These are phyloP conservation scores for Eupithecia centaureata DNA, from an alignment of 2,888 invertebrate genomes.

Conservation along the genomic window DNA sequence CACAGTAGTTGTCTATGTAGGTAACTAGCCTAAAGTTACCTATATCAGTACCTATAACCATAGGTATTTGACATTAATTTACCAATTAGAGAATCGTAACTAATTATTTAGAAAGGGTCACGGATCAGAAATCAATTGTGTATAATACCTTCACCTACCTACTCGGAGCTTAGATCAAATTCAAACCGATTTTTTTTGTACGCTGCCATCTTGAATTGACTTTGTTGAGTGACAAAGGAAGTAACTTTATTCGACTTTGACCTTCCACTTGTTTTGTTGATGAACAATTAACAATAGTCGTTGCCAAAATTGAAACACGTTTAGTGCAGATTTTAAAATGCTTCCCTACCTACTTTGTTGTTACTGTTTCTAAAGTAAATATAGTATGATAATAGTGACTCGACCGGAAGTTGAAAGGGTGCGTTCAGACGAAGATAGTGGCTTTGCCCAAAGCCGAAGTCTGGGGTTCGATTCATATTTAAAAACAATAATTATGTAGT, in stretches of 20 bases:
- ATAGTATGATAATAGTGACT: neutral
- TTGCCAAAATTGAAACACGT: constrained; percentile 36
- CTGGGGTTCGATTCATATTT: neutral
- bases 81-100: neutral
- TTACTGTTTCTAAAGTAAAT: neutral
- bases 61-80: neutral
- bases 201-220: constrained; percentile 45
- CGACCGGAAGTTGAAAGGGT: constrained; percentile 7
- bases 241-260: constrained; percentile 42
- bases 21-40: neutral
- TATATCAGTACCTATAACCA: no score
- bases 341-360: neutral
- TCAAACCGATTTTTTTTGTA: neutral
- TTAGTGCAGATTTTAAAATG: constrained; percentile 9
- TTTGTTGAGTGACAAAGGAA: neutral
- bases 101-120: neutral
- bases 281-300: constrained; percentile 40
- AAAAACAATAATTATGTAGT: no score
- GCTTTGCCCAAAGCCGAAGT: neutral
- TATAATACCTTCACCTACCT: neutral
- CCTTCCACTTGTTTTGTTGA: constrained; percentile 33
- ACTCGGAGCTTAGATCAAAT: neutral
- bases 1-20: no score
- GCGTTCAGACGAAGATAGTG: constrained; percentile 23
- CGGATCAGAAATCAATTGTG: neutral